Evolutionary conservation across 2,113 vertebrate genomes (phyloP).

Genomic region (Phrynosoma blainvillii): DNA sequence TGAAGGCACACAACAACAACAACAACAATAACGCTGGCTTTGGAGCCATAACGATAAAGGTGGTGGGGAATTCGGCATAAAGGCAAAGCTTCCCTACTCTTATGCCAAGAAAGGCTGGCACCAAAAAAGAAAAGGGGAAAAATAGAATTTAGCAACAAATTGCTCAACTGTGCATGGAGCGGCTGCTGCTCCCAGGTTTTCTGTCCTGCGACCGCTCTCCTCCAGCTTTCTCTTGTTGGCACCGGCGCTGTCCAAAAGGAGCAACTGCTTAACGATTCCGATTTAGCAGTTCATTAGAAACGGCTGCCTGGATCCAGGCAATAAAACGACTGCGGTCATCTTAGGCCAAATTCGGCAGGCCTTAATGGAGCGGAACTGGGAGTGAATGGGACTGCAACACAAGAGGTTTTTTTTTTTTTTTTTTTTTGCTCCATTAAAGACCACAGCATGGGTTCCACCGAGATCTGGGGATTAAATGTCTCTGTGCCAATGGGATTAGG

Average conservation of each 20-base stretch:
- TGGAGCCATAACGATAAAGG: neutral
- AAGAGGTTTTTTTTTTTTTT: too few relatives aligned
- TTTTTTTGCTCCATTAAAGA: slow-evolving; percentile 59
- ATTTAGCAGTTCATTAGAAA: slow-evolving; percentile 67
- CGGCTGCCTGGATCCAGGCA: slow-evolving; percentile 66
- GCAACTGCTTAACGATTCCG: slow-evolving; percentile 63
- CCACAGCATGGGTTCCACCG: slow-evolving; percentile 44
- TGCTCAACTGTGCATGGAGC: slow-evolving; percentile 9
- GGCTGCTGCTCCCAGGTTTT: neutral
- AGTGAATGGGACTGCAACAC: slow-evolving; percentile 65
- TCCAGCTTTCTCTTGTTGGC: slow-evolving; percentile 21
- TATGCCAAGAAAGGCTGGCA: neutral
- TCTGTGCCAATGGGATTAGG: slow-evolving; percentile 12
- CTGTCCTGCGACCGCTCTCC: slow-evolving; percentile 12
- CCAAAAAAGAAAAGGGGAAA: neutral
- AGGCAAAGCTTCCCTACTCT: neutral
- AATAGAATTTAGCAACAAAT: neutral
- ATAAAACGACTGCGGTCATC: slow-evolving; percentile 68
- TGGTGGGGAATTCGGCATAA: neutral
- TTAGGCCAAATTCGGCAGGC: slow-evolving; percentile 65
- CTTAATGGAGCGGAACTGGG: slow-evolving; percentile 69
- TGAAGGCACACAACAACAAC: too few relatives aligned
- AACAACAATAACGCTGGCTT: neutral
- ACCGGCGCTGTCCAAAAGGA: slow-evolving; percentile 22
- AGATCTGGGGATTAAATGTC: slow-evolving; percentile 52